Evolutionary conservation across 2,888 invertebrate species (phyloP), one percentile per base, ranked within the genome.

Genomic region (Mythimna ferrago): DNA sequence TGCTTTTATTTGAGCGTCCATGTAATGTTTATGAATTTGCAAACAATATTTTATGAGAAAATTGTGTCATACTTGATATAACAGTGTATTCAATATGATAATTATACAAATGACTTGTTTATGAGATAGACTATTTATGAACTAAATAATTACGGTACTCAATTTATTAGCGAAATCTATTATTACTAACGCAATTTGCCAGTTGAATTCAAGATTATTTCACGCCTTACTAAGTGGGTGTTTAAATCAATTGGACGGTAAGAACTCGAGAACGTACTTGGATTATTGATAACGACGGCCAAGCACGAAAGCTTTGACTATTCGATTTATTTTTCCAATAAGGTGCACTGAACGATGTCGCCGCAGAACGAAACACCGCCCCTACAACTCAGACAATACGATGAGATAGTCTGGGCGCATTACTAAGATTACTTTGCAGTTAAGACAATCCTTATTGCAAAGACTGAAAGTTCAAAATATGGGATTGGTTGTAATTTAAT

Each of bases 321-420:
- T 93, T 92, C 92, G 89, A 92, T 93, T 93, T 91, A 90, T 89
- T 92, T 92, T 92, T 91, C 91, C 88, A 92, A 92, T 93, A 94
- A 91, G 91, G 90, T 90, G 89, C 86, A 89, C 86, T 89, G 92
- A 92, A 90, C 89, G 92, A 91, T 92, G 93, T 92, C 91, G 87
- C 90, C 90, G 90, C 92, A 92, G 92, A 93, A 93, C 93, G 93
- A 93, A 94, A 94, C 93, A 94, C 92, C 92, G 88, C 93, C 94
- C 91, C 89, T 86, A 88, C 90, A 90, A 86, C 88, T 82, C 83
- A 81, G 82, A 87, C 87, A 78, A 82, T 83, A 81, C 86, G 85
- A 88, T 88, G 91, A 91, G 89, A 90, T 90, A 88, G 93, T 92
- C 93, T 92, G 89, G 87, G 87, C 84, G 83, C 87, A 87, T 87